A percentile compares a stretch with the other conserved stretches of the same genome.
Evolutionary conservation across 2,888 invertebrate species (phyloP).

Genomic region (Stenolophus ochropezus): DNA sequence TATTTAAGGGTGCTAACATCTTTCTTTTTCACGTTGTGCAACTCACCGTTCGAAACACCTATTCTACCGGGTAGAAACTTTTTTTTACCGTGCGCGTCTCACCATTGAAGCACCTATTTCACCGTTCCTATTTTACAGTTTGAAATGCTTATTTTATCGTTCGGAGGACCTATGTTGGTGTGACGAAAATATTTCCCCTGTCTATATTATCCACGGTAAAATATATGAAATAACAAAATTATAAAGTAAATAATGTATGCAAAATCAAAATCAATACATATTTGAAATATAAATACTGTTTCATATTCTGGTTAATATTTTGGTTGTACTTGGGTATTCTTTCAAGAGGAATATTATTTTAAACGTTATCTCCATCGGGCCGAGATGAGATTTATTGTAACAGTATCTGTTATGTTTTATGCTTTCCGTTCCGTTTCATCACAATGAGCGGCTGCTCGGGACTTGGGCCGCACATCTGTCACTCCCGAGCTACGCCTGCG

Average conservation of each 20-base stretch:
- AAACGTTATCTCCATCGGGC: slow-evolving; percentile 40
- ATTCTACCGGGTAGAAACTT: too few species aligned
- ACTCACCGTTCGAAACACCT: too few species aligned
- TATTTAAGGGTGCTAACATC: too few species aligned
- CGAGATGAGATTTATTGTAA: slow-evolving; percentile 43
- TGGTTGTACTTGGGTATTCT: not conserved
- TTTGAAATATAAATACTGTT: not conserved
- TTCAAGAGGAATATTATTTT: slow-evolving; percentile 37
- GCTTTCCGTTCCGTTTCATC: slow-evolving; percentile 41
- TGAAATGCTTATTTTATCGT: too few species aligned
- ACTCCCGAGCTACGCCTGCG: slow-evolving; percentile 1
- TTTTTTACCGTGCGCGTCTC: too few species aligned
- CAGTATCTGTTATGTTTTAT: slow-evolving; percentile 42
- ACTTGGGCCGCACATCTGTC: slow-evolving; percentile 6
- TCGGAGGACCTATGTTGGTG: too few species aligned
- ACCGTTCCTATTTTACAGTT: too few species aligned
- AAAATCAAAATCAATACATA: not conserved
- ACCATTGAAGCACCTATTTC: too few species aligned
- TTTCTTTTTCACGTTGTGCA: too few species aligned
- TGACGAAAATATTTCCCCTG: too few species aligned
- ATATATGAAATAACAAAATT: not conserved
- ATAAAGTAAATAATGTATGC: not conserved
- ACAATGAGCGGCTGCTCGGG: slow-evolving; percentile 13
- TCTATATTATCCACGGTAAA: too few species aligned
- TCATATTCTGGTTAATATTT: not conserved